Conservation (phyloP, 1,140 invertebrate genomes). For the Monomorium pharaonis region DNA sequence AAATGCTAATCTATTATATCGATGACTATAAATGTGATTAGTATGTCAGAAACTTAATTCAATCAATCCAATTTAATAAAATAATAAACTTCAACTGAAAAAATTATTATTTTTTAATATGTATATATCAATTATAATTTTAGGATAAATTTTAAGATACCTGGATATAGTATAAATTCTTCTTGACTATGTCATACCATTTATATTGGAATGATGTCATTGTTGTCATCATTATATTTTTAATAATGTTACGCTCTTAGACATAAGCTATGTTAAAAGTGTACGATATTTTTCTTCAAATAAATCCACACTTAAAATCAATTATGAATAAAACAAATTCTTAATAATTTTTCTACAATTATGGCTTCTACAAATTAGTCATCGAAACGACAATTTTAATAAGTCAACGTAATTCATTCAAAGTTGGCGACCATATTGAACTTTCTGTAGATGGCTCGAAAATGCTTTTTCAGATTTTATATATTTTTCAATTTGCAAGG, state of each 20-base stretch:
- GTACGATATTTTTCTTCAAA: background rate
- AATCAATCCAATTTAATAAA: background rate
- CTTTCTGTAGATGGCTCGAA: constrained; percentile 13
- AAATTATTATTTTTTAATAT: background rate
- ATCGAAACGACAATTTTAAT: background rate
- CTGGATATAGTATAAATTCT: background rate
- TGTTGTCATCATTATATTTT: background rate
- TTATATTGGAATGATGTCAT: background rate
- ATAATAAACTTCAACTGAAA: background rate
- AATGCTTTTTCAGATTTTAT: constrained; percentile 6
- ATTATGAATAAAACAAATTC: background rate
- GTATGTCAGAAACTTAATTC: background rate
- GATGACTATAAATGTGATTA: background rate
- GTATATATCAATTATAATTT: background rate
- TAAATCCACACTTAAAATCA: background rate
- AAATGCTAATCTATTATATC: background rate
- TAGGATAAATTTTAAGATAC: background rate
- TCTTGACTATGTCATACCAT: background rate
- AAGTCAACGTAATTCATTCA: constrained; percentile 20
- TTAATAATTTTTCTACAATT: background rate
- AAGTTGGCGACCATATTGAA: background rate
- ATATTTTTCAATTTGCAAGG: constrained; percentile 9
- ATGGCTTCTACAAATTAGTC: background rate
- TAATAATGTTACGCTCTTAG: background rate
- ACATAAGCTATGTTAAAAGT: background rate